Base-by-base conservation (phyloP, 2,888 invertebrate genomes). In the Lucinisca nassula region DNA sequence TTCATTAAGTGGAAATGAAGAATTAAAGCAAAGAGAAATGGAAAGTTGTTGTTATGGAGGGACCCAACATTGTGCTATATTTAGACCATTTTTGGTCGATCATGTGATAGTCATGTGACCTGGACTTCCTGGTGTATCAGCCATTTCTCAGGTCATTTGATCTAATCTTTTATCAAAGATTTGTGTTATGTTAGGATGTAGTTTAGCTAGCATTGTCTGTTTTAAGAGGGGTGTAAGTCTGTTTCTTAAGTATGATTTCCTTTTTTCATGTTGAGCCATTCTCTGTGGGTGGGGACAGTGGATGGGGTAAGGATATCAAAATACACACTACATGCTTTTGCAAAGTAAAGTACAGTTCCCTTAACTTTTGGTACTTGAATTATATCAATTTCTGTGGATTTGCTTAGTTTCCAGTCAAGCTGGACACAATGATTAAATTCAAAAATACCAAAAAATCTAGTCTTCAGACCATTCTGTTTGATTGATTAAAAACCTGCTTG, bases 21-120 rank as follows among this genome's bases (percentile, higher is more conserved):
- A 82, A 74, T 24, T 74, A 74, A 67, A 67, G 17, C 6, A 35
- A 67, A 67, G 32, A 24, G 21, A 67, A 67, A 17, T 67, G 35
- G 67, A 67, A 17, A 35, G 67, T 67, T 67, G 67, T 67, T 67
- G 67, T 67, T 67, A 35, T 67, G 67, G 35, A 67, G 67, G 67
- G 67, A 12, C 35, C 67, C 67, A 2, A 67, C 30, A 77, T 72
- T 80, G 80, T 85, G 84, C 84, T 85, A 85, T 80, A 85, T 35
- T 27, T 85, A 72, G 84, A 85, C 84, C 84, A 55, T 79, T 67
- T 67, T 32, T 67, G 67, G 55, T 45, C 35, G n/a, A n/a, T 73
- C 24, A 80, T 58, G 67, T 82, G 82, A 78, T 78, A 67, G 77
- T 76, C 79, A 79, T 75, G 38, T 85, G 86, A 82, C 76, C 82